Conservation (phyloP, 2,888 invertebrate genomes). For the Agrotis segetum region DNA sequence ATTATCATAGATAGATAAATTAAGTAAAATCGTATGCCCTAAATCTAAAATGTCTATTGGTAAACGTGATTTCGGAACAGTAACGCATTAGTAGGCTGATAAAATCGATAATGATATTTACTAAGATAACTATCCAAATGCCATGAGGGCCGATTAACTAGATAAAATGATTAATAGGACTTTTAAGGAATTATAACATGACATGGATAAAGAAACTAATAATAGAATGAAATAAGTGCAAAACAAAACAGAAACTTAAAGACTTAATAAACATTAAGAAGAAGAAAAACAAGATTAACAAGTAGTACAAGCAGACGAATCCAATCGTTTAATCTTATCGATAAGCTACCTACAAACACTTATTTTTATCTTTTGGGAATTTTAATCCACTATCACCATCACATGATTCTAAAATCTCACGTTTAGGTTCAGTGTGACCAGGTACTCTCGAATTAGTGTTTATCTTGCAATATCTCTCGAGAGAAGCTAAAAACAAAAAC, state of each 20-base stretch:
- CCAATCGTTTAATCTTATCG: conserved; percentile 46
- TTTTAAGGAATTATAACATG: background rate
- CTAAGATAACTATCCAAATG: conserved; percentile 22
- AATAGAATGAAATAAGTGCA: background rate
- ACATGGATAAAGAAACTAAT: background rate
- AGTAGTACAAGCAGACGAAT: conserved; percentile 29
- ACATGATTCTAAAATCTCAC: conserved; percentile 47
- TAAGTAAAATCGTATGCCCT: conserved; percentile 38
- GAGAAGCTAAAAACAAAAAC: conserved; percentile 30
- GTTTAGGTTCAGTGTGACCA: conserved; percentile 23
- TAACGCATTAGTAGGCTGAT: conserved; percentile 36
- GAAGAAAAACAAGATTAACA: conserved; percentile 19
- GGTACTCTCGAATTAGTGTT: conserved; percentile 8
- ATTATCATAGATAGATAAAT: conserved; percentile 41
- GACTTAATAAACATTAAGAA: background rate
- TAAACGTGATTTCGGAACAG: conserved; percentile 40
- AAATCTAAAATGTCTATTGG: conserved; percentile 38
- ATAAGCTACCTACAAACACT: conserved; percentile 35
- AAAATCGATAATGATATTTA: conserved; percentile 35
- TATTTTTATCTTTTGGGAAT: conserved; percentile 47
- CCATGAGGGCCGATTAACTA: background rate
- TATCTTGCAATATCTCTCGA: conserved; percentile 35
- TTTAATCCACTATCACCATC: conserved; percentile 46
- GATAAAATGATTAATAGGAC: background rate
- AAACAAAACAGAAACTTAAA: background rate